Conservation (phyloP, 2,888 invertebrate genomes). For the Cinara cedri region DNA sequence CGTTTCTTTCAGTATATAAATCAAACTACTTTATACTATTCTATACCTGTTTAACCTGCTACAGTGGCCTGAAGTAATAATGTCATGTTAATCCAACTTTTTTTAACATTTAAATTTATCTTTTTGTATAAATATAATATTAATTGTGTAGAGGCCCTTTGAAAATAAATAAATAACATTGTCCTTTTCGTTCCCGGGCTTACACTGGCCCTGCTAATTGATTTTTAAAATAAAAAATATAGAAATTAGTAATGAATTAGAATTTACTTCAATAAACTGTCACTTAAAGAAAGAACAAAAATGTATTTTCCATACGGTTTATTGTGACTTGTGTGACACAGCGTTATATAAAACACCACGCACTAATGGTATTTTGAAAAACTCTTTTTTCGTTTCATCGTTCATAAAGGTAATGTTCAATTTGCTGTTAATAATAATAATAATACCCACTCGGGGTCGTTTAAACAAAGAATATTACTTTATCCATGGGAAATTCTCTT, state of each 20-base stretch:
- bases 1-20: too few species aligned
- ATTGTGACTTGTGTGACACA: neutral
- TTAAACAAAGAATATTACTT: neutral
- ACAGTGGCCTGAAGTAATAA: too few species aligned
- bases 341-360: neutral
- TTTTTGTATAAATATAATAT: too few species aligned
- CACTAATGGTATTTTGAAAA: slow-evolving; percentile 11
- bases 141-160: too few species aligned
- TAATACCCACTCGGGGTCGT: neutral
- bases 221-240: neutral
- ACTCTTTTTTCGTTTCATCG: slow-evolving; percentile 1
- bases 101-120: too few species aligned
- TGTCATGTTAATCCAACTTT: too few species aligned
- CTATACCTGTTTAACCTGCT: too few species aligned
- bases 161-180: too few species aligned
- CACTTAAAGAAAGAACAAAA: neutral
- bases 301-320: neutral
- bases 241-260: neutral
- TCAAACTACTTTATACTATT: too few species aligned
- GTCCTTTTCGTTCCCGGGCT: too few species aligned
- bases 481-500: slow-evolving; percentile 14
- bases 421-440: slow-evolving; percentile 14
- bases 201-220: too few species aligned
- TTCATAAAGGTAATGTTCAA: neutral
- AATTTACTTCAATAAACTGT: neutral